Percentiles rank a stretch among this genome's conserved stretches.
These are phyloP conservation scores for Caenorhabditis wallacei DNA, from an alignment of 2,888 invertebrate species.

Conservation along the genomic window DNA sequence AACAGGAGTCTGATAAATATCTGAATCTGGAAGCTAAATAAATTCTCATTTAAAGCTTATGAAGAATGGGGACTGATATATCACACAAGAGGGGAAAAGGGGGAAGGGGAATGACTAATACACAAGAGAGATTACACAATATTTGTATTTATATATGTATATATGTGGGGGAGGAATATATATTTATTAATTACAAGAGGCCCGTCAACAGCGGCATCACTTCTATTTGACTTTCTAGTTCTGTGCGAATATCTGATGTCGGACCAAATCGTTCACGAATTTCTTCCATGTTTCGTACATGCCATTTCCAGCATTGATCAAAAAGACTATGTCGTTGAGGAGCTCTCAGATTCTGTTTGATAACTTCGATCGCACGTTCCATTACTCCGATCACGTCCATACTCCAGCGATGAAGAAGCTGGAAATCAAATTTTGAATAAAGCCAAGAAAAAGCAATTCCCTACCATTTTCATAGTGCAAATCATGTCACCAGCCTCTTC, in stretches of 20 bases:
- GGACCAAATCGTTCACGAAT: slow-evolving; percentile 24
- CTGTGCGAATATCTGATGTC: slow-evolving; percentile 15
- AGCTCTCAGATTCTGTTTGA: slow-evolving; percentile 3
- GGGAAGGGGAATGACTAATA: slow-evolving; percentile 5
- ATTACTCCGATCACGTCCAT: slow-evolving; percentile 35
- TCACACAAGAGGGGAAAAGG: slow-evolving; percentile 24
- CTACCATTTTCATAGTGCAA: slow-evolving; percentile 59
- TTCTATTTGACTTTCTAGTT: slow-evolving; percentile 55
- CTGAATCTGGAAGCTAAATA: slow-evolving; percentile 11
- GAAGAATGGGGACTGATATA: background rate
- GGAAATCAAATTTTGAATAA: background rate
- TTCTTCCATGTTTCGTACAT: slow-evolving; percentile 44
- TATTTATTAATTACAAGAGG: slow-evolving; percentile 40
- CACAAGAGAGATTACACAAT: slow-evolving; percentile 38
- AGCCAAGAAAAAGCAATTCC: background rate
- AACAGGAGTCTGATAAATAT: slow-evolving; percentile 32
- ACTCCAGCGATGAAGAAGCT: slow-evolving; percentile 54
- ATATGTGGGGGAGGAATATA: background rate
- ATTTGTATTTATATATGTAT: slow-evolving; percentile 11
- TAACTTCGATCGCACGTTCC: slow-evolving; percentile 13
- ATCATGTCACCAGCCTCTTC: slow-evolving; percentile 66
- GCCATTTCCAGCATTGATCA: slow-evolving; percentile 50
- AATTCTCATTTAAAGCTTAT: background rate
- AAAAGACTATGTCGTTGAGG: slow-evolving; percentile 24
- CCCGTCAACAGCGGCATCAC: slow-evolving; percentile 40